Base-by-base conservation (phyloP, 2,888 invertebrate genomes). In the Punctoribates punctum region DNA sequence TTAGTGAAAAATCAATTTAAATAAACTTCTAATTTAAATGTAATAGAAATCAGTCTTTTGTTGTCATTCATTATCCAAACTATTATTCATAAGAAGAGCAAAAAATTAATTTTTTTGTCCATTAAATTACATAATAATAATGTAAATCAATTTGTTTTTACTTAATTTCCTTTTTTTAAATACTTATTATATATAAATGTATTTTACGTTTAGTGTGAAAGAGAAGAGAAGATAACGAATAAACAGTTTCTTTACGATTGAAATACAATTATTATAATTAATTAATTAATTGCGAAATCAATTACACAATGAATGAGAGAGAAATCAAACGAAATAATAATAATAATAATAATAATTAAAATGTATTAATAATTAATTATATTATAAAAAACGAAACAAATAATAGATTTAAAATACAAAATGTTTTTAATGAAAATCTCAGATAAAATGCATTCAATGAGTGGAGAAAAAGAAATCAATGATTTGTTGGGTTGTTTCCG, bases 151-250 rank as follows among this genome's bases (percentile, higher is more conserved):
- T 23, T 23, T 57, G 23, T 25, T 57, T 57, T 20, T 57, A 23
- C 23, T 57, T 57, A n/a, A n/a, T n/a, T 54, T 57, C 9, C 25
- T 57, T 23, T n/a, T n/a, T n/a, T n/a, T n/a, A n/a, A n/a, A 57
- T 57, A 57, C 6, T 54, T 20, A 23, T 57, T 54, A 54, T 54
- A 57, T 57, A 57, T 57, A 57, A 57, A 57, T 57, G 57, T 57
- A 23, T 57, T 57, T 57, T 57, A 57, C 57, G 57, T 57, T 57
- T 57, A 57, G 23, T 57, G 57, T 57, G 57, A 57, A 15, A 57
- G 23, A 57, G 57, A 54, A 20, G 20, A n/a, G n/a, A 54, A 54
- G n/a, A 5, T 15, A 54, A 54, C 8, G 8, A 20, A 54, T 15
- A 57, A 48, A 17, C 6, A 57, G 23, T 23, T 57, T 23, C 23